Evolutionary conservation across 2,888 invertebrate genomes (phyloP).

Genomic region (Hedychridium roseum): DNA sequence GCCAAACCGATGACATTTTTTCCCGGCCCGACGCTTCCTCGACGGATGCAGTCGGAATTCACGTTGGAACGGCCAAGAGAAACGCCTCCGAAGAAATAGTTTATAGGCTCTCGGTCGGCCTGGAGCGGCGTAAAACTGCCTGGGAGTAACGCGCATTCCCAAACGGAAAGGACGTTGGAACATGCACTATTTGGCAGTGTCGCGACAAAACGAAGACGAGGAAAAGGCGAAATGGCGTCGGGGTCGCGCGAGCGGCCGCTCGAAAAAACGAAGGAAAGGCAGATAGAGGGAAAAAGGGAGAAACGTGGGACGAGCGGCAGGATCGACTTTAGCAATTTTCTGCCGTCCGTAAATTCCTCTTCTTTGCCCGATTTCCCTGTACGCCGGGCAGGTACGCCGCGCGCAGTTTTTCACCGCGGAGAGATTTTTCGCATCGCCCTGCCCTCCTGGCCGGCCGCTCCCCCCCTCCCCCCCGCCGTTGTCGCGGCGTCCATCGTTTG

Average conservation of each 20-base stretch:
- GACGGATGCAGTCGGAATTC: too few species aligned
- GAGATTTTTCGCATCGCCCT: conserved; percentile 56
- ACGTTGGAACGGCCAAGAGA: too few species aligned
- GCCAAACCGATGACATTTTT: too few species aligned
- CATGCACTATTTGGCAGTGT: conserved; percentile 4
- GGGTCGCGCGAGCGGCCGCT: not conserved
- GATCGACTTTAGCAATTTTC: conserved; percentile 39
- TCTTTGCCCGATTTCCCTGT: conserved; percentile 11
- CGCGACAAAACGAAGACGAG: conserved; percentile 5
- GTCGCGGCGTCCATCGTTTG: conserved; percentile 17
- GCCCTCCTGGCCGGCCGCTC: conserved; percentile 26
- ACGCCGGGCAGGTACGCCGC: conserved; percentile 12
- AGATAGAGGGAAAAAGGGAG: conserved; percentile 6
- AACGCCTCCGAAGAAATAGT: too few species aligned
- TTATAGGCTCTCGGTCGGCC: too few species aligned
- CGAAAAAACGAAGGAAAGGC: not conserved
- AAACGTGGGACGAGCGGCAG: conserved; percentile 16
- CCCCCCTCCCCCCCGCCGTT: conserved; percentile 31
- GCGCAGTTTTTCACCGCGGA: conserved; percentile 44
- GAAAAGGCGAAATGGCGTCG: conserved; percentile 9
- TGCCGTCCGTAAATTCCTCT: conserved; percentile 37
- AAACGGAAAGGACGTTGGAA: too few species aligned
- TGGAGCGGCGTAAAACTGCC: too few species aligned
- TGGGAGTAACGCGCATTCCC: too few species aligned
- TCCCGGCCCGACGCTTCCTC: too few species aligned